These are phyloP conservation scores for Rhynchomys soricoides DNA, from an alignment of 2,113 vertebrate genomes.

Conservation along the genomic window DNA sequence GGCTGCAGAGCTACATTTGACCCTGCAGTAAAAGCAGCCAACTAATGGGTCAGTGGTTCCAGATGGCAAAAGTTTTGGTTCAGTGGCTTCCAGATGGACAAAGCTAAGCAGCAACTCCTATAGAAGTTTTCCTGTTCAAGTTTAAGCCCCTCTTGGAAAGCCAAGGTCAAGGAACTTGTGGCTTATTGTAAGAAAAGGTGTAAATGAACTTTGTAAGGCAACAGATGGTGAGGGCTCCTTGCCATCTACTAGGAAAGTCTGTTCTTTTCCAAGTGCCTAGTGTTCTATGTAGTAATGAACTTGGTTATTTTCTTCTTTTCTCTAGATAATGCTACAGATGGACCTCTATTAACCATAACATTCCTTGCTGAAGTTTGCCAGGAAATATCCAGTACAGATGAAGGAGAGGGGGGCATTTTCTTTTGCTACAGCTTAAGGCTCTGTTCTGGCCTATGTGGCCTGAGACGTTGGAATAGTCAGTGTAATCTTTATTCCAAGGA, in stretches of 20 bases:
- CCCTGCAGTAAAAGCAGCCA: neutral
- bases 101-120: neutral
- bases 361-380: neutral
- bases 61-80: slow-evolving; percentile 39
- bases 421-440: neutral
- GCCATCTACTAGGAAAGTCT: neutral
- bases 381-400: neutral
- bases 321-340: neutral
- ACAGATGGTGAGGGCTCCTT: neutral
- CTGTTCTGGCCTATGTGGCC: neutral
- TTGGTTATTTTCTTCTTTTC: slow-evolving; percentile 16
- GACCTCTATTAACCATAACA: neutral
- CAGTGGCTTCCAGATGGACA: neutral
- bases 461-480: neutral
- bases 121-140: neutral
- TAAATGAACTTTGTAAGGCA: neutral
- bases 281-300: neutral
- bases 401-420: neutral
- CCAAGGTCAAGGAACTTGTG: neutral
- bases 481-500: neutral
- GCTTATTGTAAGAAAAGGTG: neutral
- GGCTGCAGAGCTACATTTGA: neutral
- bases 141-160: neutral
- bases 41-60: neutral
- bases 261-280: neutral